Evolutionary conservation across 2,113 vertebrate genomes (phyloP), one percentile per base, ranked within the genome.

Genomic region (Aleadryas rufinucha): DNA sequence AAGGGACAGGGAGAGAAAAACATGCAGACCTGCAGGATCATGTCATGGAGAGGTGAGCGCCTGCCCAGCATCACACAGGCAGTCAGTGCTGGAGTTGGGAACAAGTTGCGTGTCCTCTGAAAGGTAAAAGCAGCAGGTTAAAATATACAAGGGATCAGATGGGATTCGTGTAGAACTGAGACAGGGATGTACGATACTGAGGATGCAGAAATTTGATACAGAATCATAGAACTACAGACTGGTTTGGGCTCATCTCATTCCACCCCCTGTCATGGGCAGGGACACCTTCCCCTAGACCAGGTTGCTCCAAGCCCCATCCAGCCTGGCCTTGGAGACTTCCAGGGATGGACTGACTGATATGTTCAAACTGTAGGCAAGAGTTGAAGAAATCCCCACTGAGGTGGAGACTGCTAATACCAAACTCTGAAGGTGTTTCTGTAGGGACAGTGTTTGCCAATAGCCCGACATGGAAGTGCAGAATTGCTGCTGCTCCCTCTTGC

Each of bases 91-190:
- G 26, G 16, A 52, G 54, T 23, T 23, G 28, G 35, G 74, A 64
- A 18, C 26, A n/a, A 33, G 16, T 1, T 10, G 11, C 7, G 2
- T 0, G 0, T 69, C 39, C 31, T 49, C 91, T 33, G n/a, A 22
- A 17, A n/a, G 26, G 52, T 20, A 21, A 75, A 47, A 82, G 47
- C 26, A 56, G 45, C n/a, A 47, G 44, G 26, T 23, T 59, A 18
- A 37, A 39, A 23, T 13, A 23, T 23, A 18, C 8, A 54, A 39
- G 75, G 52, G 31, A 61, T 70, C 33, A 56, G 70, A 75, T 16
- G 0, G 0, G 54, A 37, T 52, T 52, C 17, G 2, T 17, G 27
- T 35, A 54, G 30, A 64, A 20, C 69, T 87, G 60, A 82, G 50
- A 50, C 26, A 69, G 33, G 83, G 59, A 59, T 2, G 0, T 8